These are phyloP conservation scores for Crypturellus tataupa DNA, from an alignment of 2,797 vertebrate genomes.

Conservation along the genomic window DNA sequence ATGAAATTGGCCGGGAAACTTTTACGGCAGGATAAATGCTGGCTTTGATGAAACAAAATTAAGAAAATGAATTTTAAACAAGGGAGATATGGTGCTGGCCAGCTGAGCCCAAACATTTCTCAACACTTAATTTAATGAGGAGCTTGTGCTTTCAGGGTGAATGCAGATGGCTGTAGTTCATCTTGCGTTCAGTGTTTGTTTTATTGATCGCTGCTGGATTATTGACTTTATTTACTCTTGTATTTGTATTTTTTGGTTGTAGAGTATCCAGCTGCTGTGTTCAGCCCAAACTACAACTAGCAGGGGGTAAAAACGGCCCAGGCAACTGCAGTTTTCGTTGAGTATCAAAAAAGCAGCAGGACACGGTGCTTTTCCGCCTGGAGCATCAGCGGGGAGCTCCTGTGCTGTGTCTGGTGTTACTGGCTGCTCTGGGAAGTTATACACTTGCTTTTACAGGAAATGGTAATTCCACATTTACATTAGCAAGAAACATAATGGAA, in stretches of 20 bases:
- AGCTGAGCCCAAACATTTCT: not conserved
- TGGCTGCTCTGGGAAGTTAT: not conserved
- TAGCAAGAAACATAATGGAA: not conserved
- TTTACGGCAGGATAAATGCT: not conserved
- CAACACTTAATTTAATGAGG: not conserved
- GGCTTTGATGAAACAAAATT: conserved; percentile 14
- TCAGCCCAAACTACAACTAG: conserved; percentile 11
- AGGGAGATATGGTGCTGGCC: conserved; percentile 3
- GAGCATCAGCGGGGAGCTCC: not conserved
- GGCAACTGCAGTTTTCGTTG: conserved; percentile 16
- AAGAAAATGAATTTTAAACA: conserved; percentile 54
- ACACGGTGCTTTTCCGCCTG: accelerated
- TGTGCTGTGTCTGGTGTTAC: not conserved
- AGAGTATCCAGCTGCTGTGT: conserved; percentile 19
- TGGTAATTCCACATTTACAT: not conserved
- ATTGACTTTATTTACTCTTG: not conserved
- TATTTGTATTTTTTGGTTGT: not conserved
- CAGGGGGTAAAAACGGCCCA: not conserved
- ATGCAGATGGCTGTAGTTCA: not conserved
- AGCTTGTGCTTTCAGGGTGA: conserved; percentile 35
- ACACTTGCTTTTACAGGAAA: not conserved
- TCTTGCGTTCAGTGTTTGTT: not conserved
- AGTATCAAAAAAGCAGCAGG: not conserved
- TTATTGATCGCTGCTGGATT: not conserved
- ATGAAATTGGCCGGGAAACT: conserved; percentile 43